Base-by-base conservation (phyloP, 1,140 invertebrate genomes). In the Chironomus striatipennis region DNA sequence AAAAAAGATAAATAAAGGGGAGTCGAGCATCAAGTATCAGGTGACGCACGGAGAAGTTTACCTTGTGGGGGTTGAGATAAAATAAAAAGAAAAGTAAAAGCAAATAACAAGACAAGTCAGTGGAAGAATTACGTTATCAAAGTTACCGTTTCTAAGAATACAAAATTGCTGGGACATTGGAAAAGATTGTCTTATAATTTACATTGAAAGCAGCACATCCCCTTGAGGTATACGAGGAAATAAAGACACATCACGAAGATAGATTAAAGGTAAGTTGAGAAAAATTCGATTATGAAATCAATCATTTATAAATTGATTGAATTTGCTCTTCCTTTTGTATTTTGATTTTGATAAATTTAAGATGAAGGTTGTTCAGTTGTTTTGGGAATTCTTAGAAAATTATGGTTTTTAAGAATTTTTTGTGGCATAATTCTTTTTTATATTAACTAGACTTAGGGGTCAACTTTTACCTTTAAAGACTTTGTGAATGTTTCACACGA, bases 261-360 rank as follows among this genome's bases (percentile, higher is more conserved):
- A 57, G 2, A 9, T 47, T 15, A 47, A 47, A 47, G 43, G 43
- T 47, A 57, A 15, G 47, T 57, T 34, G n/a, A 57, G 47, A 57
- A 57, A 57, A 57, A 57, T 57, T 57, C 47, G 47, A 57, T 57
- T 57, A 57, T 10, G 47, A 57, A 57, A 57, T 57, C 47, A 57
- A 57, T 57, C 47, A 57, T 57, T 57, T 57, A 57, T 57, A 57
- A 57, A 57, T 1, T 34, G n/a, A 15, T 57, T 57, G 47, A 57
- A 15, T n/a, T 57, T 57, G 12, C n/a, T 57, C 47, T 15, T 47
- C 43, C 43, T 47, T 47, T 47, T 10, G 2, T 8, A 34, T 34
- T 34, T 34, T 34, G 24, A 34, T 34, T 34, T 34, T 1, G 1
- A 2, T 5, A 34, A 34, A 2, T 34, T 34, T 34, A 5, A 2